A percentile compares a stretch with the other conserved stretches of the same genome.
Evolutionary conservation across 2,888 invertebrate genomes (phyloP).

Genomic region (Gortyna flavago): DNA sequence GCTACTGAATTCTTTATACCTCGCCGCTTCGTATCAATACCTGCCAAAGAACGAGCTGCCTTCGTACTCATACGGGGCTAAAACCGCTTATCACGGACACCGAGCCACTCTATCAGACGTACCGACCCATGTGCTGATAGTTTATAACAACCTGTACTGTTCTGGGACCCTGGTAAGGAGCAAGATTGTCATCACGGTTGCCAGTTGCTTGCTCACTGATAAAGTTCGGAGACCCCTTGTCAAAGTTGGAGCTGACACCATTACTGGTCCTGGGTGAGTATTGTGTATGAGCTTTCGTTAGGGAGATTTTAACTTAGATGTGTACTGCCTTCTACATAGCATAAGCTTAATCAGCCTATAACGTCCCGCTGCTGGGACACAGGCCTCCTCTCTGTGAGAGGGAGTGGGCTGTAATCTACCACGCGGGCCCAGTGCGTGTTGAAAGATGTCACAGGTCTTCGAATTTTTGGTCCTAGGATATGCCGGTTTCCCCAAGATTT

Average conservation of each 20-base stretch:
- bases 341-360: not conserved
- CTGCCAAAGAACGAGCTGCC: conserved; percentile 37
- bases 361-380: not conserved
- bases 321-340: not conserved
- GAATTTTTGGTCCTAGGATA: not conserved
- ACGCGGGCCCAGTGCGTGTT: not conserved
- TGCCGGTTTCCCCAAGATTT: not conserved
- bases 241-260: conserved; percentile 76
- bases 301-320: not conserved
- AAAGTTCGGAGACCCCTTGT: conserved; percentile 68
- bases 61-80: conserved; percentile 13
- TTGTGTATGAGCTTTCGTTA: not conserved
- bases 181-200: conserved; percentile 78
- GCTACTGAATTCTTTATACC: conserved; percentile 42
- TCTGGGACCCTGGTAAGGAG: conserved; percentile 81
- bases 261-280: conserved; percentile 74
- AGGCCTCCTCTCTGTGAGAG: not conserved
- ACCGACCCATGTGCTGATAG: conserved; percentile 80
- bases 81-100: conserved; percentile 50
- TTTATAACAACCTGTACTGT: conserved; percentile 77
- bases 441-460: too few species aligned
- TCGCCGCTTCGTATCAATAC: conserved; percentile 29
- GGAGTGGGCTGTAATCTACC: not conserved
- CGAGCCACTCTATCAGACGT: conserved; percentile 59
- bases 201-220: conserved; percentile 76